These are phyloP conservation scores for roundworm (Caenorhabditis elegans) DNA, from an alignment of 1,140 invertebrate genomes.

Conservation along the genomic window DNA sequence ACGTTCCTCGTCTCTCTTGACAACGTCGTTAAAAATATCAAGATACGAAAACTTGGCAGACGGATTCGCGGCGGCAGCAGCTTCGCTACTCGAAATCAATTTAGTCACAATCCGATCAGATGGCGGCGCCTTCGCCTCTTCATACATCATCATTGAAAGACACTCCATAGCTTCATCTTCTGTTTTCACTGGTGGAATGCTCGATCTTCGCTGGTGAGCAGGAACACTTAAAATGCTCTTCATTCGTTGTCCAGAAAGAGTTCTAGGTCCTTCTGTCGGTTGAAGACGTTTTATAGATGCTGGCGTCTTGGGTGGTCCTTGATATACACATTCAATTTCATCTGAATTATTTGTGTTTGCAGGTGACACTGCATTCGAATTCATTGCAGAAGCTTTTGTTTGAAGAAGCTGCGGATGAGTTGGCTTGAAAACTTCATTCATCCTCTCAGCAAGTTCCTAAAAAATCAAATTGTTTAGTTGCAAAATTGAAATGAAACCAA, in stretches of 20 bases:
- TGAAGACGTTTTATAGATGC: background rate
- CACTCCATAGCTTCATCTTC: background rate
- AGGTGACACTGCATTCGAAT: background rate
- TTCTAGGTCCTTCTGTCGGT: background rate
- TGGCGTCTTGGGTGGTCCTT: background rate
- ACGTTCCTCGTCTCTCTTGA: background rate
- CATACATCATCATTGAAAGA: background rate
- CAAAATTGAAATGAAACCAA: no score
- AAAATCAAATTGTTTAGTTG: no score
- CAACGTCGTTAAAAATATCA: background rate
- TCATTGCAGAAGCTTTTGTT: background rate
- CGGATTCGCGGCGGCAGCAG: background rate
- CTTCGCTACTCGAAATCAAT: background rate
- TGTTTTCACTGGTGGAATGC: background rate
- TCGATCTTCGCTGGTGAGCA: background rate
- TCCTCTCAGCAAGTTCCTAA: background rate
- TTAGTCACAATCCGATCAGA: background rate
- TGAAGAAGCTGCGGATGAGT: background rate
- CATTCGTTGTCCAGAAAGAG: background rate
- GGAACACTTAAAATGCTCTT: background rate
- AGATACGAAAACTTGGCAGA: background rate
- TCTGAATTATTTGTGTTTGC: conserved; percentile 13
- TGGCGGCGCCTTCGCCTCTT: background rate
- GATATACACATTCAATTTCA: background rate
- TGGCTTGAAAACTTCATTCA: background rate